Conservation (phyloP, 1,140 invertebrate species). For the Drosophila miranda region DNA sequence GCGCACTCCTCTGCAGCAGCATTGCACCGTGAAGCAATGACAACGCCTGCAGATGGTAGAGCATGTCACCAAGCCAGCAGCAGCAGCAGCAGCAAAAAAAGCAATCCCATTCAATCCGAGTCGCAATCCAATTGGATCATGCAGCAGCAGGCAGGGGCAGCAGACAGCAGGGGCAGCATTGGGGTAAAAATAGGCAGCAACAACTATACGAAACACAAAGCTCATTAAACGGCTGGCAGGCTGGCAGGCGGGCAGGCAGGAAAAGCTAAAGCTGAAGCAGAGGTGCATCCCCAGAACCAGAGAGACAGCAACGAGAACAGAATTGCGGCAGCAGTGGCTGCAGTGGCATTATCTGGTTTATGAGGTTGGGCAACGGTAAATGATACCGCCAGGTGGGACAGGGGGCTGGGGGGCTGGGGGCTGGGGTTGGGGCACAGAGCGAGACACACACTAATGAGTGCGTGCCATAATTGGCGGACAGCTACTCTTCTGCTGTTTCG, state of each 20-base stretch:
- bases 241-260: too few relatives aligned
- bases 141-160: slow-evolving; percentile 1
- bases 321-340: slow-evolving; percentile 45
- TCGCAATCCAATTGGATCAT: slow-evolving; percentile 1
- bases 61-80: slow-evolving; percentile 30
- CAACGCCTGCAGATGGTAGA: slow-evolving; percentile 29
- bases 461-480: slow-evolving; percentile 57
- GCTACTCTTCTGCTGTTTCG: slow-evolving; percentile 16
- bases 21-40: slow-evolving; percentile 4
- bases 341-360: slow-evolving; percentile 63
- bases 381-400: slow-evolving; percentile 10
- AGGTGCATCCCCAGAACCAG: slow-evolving; percentile 16
- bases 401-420: background rate
- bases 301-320: slow-evolving; percentile 28
- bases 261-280: slow-evolving; percentile 1
- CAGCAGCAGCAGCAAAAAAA: slow-evolving; percentile 5
- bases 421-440: background rate
- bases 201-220: slow-evolving; percentile 46
- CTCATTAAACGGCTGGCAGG: slow-evolving; percentile 57
- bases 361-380: slow-evolving; percentile 73
- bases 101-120: slow-evolving; percentile 15
- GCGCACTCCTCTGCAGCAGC: background rate
- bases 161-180: slow-evolving; percentile 7
- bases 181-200: slow-evolving; percentile 31
- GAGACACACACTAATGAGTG: slow-evolving; percentile 55